Evolutionary conservation across 2,888 invertebrate species (phyloP), one percentile per base, ranked within the genome.

Genomic region (Chirona hameri): DNA sequence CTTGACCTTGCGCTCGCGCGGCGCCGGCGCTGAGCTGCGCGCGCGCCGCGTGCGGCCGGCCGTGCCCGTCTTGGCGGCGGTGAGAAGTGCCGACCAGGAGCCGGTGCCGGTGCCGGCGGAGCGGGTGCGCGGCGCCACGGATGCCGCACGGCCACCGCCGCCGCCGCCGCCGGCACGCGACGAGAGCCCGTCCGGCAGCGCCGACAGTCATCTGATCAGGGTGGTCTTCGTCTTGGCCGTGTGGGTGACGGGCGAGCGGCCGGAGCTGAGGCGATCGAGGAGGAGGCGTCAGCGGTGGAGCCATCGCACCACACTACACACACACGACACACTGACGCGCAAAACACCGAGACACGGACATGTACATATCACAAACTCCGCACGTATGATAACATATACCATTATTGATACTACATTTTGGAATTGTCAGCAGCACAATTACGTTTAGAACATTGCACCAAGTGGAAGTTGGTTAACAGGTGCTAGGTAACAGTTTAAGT

Each of bases 131-230:
- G 24, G 24, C 21, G 24, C 76, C 18, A 31, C 65, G 31, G 72
- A 31, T 31, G 72, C 72, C 31, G 72, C 29, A 15, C 72, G 72
- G 15, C n/a, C 10, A 27, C 7, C 27, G 65, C 65, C 65, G 65
- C 9, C 14, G 72, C 31, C 31, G 31, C 24, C 39, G 24, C 24
- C 76, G 46, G 46, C 7, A 39, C 76, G 39, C 10, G 7, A 7
- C 24, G 76, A 21, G 18, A 46, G 24, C 12, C 57, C 69, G 83
- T 83, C 69, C 82, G 84, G 83, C 84, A 84, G 83, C 60, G 82
- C 83, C 83, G 84, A 82, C 83, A 84, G 84, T 84, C 84, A 84
- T 84, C 84, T 84, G 84, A 84, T 83, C 55, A 84, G 84, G 60
- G 83, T 81, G 69, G 84, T 83, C 82, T 84, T 84, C 69, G 84